Conservation (phyloP, 2,113 vertebrate species). For the Panthera uncia region DNA sequence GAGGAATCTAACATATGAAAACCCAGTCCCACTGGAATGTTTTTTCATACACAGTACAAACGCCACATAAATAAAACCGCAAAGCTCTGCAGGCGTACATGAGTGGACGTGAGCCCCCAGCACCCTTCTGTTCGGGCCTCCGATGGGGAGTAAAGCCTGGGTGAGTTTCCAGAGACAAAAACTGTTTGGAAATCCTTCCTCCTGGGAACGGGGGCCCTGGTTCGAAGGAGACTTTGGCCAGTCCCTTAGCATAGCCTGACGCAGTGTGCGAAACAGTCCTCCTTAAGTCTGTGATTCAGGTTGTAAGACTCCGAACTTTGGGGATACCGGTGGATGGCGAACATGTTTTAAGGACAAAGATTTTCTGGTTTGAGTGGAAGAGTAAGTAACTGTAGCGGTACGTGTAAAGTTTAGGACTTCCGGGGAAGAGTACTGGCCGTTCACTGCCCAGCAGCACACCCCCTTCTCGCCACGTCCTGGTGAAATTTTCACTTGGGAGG, state of each 20-base stretch:
- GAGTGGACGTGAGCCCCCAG: slow-evolving; percentile 56
- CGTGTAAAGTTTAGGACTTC: background rate
- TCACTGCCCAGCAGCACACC: background rate
- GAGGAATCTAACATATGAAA: slow-evolving; percentile 70
- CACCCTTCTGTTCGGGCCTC: slow-evolving; percentile 65
- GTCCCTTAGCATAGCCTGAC: slow-evolving; percentile 5
- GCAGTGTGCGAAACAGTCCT: slow-evolving; percentile 32
- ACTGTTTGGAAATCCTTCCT: slow-evolving; percentile 80
- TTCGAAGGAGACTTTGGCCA: slow-evolving; percentile 72
- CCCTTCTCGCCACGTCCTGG: background rate
- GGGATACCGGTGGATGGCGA: background rate
- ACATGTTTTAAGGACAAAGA: background rate
- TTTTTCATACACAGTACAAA: slow-evolving; percentile 79
- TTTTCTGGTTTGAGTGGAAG: background rate
- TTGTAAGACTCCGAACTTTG: background rate
- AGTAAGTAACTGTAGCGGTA: background rate
- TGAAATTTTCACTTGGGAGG: slow-evolving; percentile 3
- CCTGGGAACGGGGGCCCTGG: slow-evolving; percentile 54
- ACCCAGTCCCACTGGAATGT: slow-evolving; percentile 78
- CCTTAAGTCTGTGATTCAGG: background rate
- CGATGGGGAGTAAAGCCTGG: slow-evolving; percentile 61
- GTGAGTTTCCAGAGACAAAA: slow-evolving; percentile 80
- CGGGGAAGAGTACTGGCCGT: background rate
- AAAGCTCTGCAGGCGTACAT: slow-evolving; percentile 67
- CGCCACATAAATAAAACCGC: slow-evolving; percentile 77